Base-by-base conservation (phyloP, 2,113 vertebrate species). In the Aix galericulata region DNA sequence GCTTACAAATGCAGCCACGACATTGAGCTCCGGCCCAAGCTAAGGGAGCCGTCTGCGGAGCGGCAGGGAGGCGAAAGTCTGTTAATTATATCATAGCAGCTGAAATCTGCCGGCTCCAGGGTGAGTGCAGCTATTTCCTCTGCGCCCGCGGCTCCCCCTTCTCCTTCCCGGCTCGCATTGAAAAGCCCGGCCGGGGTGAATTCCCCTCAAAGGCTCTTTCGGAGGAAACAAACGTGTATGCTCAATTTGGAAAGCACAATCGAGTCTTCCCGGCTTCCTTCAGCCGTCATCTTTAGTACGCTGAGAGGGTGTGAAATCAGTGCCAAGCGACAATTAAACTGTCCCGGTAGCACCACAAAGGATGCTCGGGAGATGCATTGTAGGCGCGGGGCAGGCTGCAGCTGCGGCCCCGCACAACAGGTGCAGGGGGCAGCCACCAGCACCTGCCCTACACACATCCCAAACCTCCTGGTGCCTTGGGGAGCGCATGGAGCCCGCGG, bases 271-370 rank as follows among this genome's bases (percentile, higher is more conserved):
- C 84, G 17, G 81, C 80, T 92, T 95, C 97, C 95, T 95, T 88
- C 94, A 96, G 97, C 96, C 89, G 52, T 94, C 97, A 73, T 95
- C 96, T 94, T 95, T 93, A 95, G 95, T 44, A 71, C 68, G 80
- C 95, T 96, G 93, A 97, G 97, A 96, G 96, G 96, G 98, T 98
- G 98, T 98, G 98, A 98, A 98, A 98, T 98, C 97, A 94, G 97
- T 97, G 97, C 97, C 97, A 97, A 97, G 97, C 89, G 85, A 97
- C 97, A 97, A 97, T 97, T 90, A 97, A 92, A 56, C 89, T 26
- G 23, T 86, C 85, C 86, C 95, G 48, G 11, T 79, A 17, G 89
- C 86, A 95, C 95, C 96, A 98, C 97, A 98, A 98, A 98, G 97
- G 98, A 96, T 77, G 96, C 92, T 58, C 40, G 90, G 95, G 95